Percentiles rank a stretch among this genome's conserved stretches.
phyloP scores from a whole-genome alignment of 1,140 invertebrate genomes.

The Asobara japonica region DNA sequence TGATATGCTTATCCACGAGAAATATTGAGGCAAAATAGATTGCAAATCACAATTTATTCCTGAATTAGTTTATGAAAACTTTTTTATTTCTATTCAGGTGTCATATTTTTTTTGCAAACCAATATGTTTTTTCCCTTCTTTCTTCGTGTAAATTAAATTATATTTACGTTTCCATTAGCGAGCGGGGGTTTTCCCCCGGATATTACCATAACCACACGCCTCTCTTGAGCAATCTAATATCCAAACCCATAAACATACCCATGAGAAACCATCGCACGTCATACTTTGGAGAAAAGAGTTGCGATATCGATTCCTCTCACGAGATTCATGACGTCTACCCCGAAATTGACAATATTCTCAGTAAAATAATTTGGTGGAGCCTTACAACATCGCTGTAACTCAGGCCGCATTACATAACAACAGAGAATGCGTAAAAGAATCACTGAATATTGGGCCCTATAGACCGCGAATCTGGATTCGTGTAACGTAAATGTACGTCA shows the following conservation, averaged over 20 bases:
- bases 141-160: background rate
- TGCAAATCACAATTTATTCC: too few species aligned
- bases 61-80: too few species aligned
- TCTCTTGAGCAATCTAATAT: conserved; percentile 1
- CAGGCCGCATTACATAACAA: background rate
- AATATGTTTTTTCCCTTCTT: background rate
- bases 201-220: conserved; percentile 14
- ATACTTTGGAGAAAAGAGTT: background rate
- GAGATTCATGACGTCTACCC: background rate
- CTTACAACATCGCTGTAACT: background rate
- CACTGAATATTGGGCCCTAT: background rate
- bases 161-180: background rate
- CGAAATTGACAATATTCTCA: background rate
- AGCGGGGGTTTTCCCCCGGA: conserved; percentile 22
- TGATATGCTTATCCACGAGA: too few species aligned
- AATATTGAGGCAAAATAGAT: too few species aligned
- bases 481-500: conserved; percentile 8
- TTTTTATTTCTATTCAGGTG: too few species aligned
- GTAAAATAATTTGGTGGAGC: background rate
- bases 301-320: background rate
- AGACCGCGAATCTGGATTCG: background rate
- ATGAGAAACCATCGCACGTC: background rate
- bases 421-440: background rate
- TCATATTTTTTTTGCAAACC: too few species aligned
- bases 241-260: background rate